phyloP scores from a whole-genome alignment of 2,888 invertebrate species.

The Noctua janthe region DNA sequence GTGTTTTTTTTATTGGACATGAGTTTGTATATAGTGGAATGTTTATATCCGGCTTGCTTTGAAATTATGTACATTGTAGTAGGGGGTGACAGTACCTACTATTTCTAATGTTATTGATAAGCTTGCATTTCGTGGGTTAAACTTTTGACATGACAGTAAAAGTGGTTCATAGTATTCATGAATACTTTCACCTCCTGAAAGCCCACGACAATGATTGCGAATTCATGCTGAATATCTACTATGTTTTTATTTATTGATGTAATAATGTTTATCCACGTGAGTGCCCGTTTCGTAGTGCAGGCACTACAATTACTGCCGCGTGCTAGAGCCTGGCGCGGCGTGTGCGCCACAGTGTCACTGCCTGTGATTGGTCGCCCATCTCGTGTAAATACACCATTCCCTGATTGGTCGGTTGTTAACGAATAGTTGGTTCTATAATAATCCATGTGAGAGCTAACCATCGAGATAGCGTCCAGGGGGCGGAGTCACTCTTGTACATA shows the following conservation, averaged over 20 bases:
- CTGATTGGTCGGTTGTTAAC: slow-evolving; percentile 61
- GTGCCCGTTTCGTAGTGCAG: not conserved
- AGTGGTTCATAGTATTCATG: not conserved
- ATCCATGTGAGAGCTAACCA: slow-evolving; percentile 21
- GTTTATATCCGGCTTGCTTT: slow-evolving; percentile 1
- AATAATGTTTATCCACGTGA: not conserved
- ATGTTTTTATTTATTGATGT: not conserved
- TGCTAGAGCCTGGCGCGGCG: not conserved
- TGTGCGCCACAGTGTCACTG: slow-evolving; percentile 7
- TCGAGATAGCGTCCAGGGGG: slow-evolving; percentile 27
- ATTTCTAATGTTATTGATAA: not conserved
- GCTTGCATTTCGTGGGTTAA: not conserved
- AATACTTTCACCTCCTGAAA: not conserved
- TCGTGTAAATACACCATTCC: slow-evolving; percentile 47
- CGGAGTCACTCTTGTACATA: slow-evolving; percentile 11
- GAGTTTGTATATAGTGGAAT: slow-evolving; percentile 7
- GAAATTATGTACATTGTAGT: not conserved
- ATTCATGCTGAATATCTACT: not conserved
- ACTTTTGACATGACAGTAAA: not conserved
- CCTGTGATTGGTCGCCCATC: slow-evolving; percentile 52
- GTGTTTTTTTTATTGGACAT: not conserved
- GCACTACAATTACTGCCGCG: not conserved
- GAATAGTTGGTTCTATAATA: slow-evolving; percentile 57
- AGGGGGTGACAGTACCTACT: too few relatives aligned
- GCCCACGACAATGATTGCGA: not conserved